Percentiles rank a stretch among this genome's conserved stretches.
phyloP scores from a whole-genome alignment of 2,113 vertebrate species.

The Amblyornis subalaris region DNA sequence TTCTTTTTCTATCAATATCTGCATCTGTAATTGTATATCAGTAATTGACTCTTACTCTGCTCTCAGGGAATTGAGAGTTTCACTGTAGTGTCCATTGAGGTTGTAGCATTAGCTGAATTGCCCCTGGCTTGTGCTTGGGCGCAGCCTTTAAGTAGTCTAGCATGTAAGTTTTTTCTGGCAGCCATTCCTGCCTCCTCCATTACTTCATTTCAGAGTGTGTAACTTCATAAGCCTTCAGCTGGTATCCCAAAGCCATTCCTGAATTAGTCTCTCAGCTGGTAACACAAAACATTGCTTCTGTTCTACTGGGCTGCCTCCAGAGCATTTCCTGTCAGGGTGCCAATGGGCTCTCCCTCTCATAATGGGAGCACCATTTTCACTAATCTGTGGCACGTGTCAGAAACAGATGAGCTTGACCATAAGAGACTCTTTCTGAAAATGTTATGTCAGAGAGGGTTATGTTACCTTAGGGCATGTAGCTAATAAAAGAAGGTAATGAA shows the following conservation, averaged over 20 bases:
- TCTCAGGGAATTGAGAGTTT: neutral
- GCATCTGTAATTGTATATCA: neutral
- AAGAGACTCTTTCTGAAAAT: slow-evolving; percentile 57
- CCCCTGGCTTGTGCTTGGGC: neutral
- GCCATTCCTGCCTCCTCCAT: slow-evolving; percentile 16
- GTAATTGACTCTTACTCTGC: neutral
- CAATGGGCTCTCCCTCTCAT: slow-evolving; percentile 46
- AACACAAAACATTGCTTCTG: neutral
- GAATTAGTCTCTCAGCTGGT: slow-evolving; percentile 31
- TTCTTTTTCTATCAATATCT: neutral
- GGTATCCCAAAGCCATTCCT: slow-evolving; percentile 19
- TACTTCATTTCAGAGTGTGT: slow-evolving; percentile 39
- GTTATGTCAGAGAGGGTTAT: slow-evolving; percentile 57
- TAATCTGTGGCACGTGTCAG: slow-evolving; percentile 23
- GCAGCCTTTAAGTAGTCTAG: slow-evolving; percentile 5
- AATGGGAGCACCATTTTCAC: slow-evolving; percentile 11
- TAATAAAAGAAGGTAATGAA: neutral
- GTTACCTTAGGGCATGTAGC: neutral
- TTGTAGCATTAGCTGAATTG: neutral
- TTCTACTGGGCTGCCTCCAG: slow-evolving; percentile 46
- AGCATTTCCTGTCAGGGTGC: slow-evolving; percentile 62
- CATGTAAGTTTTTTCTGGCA: slow-evolving; percentile 50
- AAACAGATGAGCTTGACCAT: slow-evolving; percentile 56
- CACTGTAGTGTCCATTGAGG: neutral
- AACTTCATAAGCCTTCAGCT: slow-evolving; percentile 32